Conservation (phyloP, 2,113 vertebrate species). For the Bathybates hornii region DNA sequence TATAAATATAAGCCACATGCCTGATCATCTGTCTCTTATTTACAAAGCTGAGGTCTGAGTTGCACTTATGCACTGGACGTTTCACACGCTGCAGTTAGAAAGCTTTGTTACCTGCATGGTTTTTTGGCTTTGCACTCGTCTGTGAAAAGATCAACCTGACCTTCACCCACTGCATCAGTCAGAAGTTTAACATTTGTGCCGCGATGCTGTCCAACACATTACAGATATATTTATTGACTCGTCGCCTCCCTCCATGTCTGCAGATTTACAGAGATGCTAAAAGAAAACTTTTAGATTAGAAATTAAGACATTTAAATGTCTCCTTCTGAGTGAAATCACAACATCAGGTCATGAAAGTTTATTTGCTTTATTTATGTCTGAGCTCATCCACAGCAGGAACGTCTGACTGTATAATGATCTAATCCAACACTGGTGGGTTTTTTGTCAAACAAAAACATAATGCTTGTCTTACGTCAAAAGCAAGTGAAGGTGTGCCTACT, state of each 20-base stretch:
- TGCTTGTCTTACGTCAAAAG: fast-evolving
- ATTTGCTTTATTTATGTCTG: neutral
- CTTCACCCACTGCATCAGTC: neutral
- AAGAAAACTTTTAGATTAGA: neutral
- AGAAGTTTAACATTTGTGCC: neutral
- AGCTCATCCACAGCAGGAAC: neutral
- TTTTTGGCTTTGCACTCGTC: neutral
- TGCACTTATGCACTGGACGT: neutral
- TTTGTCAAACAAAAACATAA: neutral
- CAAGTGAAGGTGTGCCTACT: neutral
- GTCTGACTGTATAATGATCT: neutral
- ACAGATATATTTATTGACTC: neutral
- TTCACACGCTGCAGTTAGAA: neutral
- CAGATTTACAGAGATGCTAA: neutral
- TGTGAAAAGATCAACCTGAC: neutral
- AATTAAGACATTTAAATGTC: neutral
- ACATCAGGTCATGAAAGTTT: neutral
- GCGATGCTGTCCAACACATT: neutral
- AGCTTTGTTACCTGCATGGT: neutral
- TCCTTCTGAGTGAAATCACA: neutral
- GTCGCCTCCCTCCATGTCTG: neutral
- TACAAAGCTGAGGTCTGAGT: neutral
- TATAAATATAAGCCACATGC: too few species aligned
- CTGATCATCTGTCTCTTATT: neutral
- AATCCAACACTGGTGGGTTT: neutral